phyloP scores from a whole-genome alignment of 2,797 vertebrate species.

The Champsocephalus esox region DNA sequence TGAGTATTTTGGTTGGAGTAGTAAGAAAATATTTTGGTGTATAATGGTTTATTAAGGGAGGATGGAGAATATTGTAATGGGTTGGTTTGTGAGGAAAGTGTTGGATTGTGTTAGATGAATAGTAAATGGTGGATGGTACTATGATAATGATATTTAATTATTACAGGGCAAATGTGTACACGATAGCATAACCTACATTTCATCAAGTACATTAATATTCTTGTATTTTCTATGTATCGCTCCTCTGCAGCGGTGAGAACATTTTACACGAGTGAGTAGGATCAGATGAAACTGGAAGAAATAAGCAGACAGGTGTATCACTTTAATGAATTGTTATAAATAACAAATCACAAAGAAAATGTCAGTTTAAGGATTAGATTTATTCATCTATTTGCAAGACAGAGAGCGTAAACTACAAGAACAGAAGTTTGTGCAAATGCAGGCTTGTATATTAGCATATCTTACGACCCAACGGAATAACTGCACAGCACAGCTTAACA shows the following conservation, averaged over 20 bases:
- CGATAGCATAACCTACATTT: conserved; percentile 47
- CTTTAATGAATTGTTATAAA: neutral
- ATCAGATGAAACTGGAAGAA: neutral
- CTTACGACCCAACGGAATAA: conserved; percentile 76
- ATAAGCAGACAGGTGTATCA: conserved; percentile 1
- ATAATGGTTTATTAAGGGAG: too few species aligned
- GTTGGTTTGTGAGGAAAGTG: too few species aligned
- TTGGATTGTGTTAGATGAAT: too few species aligned
- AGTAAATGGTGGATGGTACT: too few species aligned
- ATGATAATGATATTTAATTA: too few species aligned
- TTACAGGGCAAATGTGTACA: conserved; percentile 42
- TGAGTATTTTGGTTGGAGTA: too few species aligned
- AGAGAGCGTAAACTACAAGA: conserved; percentile 77
- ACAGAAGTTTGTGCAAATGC: conserved; percentile 77
- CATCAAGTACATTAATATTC: conserved; percentile 12
- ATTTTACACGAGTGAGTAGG: neutral
- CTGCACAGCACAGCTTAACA: conserved; percentile 76
- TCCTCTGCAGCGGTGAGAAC: conserved; percentile 14
- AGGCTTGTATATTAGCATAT: conserved; percentile 78
- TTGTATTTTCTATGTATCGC: conserved; percentile 29
- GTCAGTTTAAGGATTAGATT: conserved; percentile 72
- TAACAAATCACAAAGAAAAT: conserved; percentile 45
- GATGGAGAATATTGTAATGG: too few species aligned
- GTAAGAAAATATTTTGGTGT: too few species aligned
- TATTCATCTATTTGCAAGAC: conserved; percentile 81